These are phyloP conservation scores for Solenodon paradoxus DNA, from an alignment of 2,113 vertebrate species.

Conservation along the genomic window DNA sequence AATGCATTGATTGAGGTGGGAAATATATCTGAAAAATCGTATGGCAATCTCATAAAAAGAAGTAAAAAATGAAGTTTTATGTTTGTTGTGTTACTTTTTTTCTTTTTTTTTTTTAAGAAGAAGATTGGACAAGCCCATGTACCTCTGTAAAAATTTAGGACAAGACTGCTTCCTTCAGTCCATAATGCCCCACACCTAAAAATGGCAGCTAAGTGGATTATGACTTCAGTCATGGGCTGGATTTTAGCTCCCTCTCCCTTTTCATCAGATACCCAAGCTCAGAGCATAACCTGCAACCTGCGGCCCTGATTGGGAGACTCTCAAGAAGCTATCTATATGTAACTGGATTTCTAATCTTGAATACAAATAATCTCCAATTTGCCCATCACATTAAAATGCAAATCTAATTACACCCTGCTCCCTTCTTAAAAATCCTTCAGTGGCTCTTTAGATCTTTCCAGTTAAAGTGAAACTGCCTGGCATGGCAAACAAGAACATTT, in stretches of 20 bases:
- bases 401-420: neutral
- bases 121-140: neutral
- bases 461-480: neutral
- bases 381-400: neutral
- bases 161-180: neutral
- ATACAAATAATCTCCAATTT: neutral
- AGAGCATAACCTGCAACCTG: neutral
- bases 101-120: no score
- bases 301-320: neutral
- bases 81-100: no score
- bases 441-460: neutral
- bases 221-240: neutral
- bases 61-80: no score
- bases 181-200: accelerated
- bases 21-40: no score
- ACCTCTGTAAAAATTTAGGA: neutral
- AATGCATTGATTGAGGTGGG: no score
- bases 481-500: accelerated
- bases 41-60: no score
- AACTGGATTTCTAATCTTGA: neutral
- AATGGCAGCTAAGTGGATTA: neutral
- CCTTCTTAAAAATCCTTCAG: neutral
- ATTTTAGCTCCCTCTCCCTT: neutral
- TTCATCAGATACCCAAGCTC: neutral
- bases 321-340: neutral